Conservation (phyloP, 1,140 invertebrate species). For the Rhopalosiphum maidis region DNA sequence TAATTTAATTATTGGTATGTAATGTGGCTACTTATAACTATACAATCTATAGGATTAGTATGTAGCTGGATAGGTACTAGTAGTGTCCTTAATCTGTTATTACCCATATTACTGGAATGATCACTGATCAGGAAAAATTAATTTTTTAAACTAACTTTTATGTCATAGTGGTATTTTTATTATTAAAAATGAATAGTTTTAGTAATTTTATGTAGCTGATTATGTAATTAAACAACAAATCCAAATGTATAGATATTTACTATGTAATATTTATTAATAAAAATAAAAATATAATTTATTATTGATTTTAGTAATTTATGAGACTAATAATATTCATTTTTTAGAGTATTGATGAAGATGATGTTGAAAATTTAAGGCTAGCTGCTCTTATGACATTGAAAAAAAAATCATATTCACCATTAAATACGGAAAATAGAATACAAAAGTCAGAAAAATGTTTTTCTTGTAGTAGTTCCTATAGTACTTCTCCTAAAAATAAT, state of each 20-base stretch:
- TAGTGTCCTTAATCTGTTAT: too few species aligned
- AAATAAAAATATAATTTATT: background rate
- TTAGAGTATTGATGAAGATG: constrained; percentile 50
- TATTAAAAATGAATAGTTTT: background rate
- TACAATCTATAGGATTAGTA: background rate
- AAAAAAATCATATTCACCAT: constrained; percentile 18
- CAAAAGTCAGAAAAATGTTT: background rate
- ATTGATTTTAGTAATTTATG: background rate
- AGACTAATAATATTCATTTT: background rate
- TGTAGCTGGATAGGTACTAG: too few species aligned
- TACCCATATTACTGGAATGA: background rate
- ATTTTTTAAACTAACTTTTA: background rate
- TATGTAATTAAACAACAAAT: background rate
- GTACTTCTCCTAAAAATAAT: background rate
- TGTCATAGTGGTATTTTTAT: background rate
- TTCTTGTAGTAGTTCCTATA: background rate
- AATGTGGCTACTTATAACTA: background rate
- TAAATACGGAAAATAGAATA: constrained; percentile 22
- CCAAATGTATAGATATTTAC: too few species aligned
- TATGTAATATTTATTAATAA: too few species aligned
- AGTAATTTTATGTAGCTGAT: background rate
- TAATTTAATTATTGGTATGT: too few species aligned
- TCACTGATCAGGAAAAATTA: background rate
- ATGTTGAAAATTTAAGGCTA: constrained; percentile 50
- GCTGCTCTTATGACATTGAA: constrained; percentile 51